Conservation (phyloP, 2,888 invertebrate genomes). For the Cheilosia soror region DNA sequence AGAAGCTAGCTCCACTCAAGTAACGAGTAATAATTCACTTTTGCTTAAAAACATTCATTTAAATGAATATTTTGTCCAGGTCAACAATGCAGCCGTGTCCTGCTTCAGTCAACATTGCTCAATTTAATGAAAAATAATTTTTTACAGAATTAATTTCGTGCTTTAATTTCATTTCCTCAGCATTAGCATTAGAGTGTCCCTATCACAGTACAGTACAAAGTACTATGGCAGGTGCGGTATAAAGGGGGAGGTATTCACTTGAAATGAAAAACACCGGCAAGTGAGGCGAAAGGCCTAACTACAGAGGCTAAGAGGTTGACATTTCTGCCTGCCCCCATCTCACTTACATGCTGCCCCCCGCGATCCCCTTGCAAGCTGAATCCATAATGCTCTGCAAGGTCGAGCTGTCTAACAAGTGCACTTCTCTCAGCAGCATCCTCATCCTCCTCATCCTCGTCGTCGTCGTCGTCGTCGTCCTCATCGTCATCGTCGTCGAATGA, state of each 20-base stretch:
- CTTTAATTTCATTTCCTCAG: slow-evolving; percentile 32
- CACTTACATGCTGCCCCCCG: slow-evolving; percentile 16
- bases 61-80: slow-evolving; percentile 21
- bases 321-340: slow-evolving; percentile 41
- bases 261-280: slow-evolving; percentile 45
- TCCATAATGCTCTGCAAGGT: slow-evolving; percentile 66
- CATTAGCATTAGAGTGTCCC: slow-evolving; percentile 16
- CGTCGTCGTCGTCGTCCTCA: neutral
- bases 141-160: slow-evolving; percentile 33
- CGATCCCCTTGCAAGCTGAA: slow-evolving; percentile 21
- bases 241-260: slow-evolving; percentile 6
- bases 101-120: slow-evolving; percentile 7
- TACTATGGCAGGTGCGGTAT: neutral
- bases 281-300: slow-evolving; percentile 57
- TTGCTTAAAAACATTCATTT: neutral
- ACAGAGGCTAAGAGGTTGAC: slow-evolving; percentile 56
- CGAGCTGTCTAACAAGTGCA: slow-evolving; percentile 68
- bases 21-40: slow-evolving; percentile 30
- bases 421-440: slow-evolving; percentile 45
- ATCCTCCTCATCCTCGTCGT: neutral
- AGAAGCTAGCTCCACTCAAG: neutral
- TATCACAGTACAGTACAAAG: slow-evolving; percentile 4
- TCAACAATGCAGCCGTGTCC: slow-evolving; percentile 2
- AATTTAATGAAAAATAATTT: slow-evolving; percentile 47
- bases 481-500: slow-evolving; percentile 35